Percentiles rank a stretch among this genome's conserved stretches.
phyloP scores from a whole-genome alignment of 2,888 invertebrate species.

The Resseliella maxima region DNA sequence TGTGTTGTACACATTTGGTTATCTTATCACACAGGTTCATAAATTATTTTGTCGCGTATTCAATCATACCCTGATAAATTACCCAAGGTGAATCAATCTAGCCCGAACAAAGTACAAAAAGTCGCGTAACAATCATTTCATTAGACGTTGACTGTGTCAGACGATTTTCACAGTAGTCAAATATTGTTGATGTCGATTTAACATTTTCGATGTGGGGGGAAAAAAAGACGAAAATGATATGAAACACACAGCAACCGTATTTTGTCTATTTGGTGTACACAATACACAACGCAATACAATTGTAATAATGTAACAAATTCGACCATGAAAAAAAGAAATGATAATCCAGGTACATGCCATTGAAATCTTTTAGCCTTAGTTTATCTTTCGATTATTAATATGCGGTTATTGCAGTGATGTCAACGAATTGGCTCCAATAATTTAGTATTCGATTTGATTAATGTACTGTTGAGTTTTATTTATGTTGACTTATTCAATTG shows the following conservation, averaged over 20 bases:
- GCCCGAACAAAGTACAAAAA: background rate
- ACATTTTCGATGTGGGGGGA: no score
- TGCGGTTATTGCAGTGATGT: background rate
- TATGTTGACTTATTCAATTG: background rate
- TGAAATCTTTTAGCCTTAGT: background rate
- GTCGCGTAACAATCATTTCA: background rate
- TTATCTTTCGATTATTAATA: background rate
- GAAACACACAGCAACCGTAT: no score
- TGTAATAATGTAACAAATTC: background rate
- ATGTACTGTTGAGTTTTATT: background rate
- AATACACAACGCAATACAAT: background rate
- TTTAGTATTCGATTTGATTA: background rate
- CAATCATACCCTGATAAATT: slow-evolving; percentile 12
- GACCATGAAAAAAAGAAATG: background rate
- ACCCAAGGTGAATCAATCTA: background rate
- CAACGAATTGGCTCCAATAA: background rate
- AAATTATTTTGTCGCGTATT: slow-evolving; percentile 20
- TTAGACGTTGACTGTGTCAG: background rate
- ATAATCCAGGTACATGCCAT: background rate
- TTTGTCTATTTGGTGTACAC: no score
- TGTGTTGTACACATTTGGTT: background rate
- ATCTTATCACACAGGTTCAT: background rate
- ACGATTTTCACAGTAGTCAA: background rate
- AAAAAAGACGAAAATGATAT: no score
- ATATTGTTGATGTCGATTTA: background rate